These are phyloP conservation scores for Pachypeltis micranthus DNA, from an alignment of 1,140 invertebrate genomes.

Conservation along the genomic window DNA sequence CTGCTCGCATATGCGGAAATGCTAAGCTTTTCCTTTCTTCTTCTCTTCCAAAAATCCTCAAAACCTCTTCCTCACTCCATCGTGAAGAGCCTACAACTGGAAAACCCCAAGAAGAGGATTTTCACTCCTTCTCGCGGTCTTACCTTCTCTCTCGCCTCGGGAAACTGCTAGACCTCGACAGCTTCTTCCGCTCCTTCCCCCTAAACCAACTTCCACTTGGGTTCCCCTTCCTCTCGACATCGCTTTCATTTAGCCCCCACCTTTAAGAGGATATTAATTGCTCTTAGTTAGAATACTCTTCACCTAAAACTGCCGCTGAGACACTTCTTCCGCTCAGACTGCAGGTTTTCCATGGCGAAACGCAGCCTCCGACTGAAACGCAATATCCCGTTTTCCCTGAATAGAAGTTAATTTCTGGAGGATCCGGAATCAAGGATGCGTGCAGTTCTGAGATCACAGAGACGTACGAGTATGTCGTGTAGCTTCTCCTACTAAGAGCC, in stretches of 20 bases:
- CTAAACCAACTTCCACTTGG: neutral
- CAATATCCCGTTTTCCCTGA: no score
- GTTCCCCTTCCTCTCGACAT: neutral
- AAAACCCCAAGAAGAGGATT: neutral
- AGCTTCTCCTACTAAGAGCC: no score
- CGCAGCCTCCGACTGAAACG: no score
- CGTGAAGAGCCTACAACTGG: neutral
- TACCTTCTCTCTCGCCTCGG: neutral
- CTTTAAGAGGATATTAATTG: slow-evolving; percentile 1
- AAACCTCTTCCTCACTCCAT: neutral
- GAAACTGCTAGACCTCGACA: neutral
- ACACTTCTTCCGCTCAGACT: no score
- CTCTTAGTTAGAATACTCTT: neutral
- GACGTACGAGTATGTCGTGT: no score
- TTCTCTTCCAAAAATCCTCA: no score
- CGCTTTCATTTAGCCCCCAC: no score
- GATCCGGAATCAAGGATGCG: no score
- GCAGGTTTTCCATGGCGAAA: no score
- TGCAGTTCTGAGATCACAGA: no score
- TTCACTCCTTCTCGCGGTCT: neutral
- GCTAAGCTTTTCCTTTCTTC: neutral
- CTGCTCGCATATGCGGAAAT: slow-evolving; percentile 9
- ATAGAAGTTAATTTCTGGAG: no score
- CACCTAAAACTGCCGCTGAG: no score
- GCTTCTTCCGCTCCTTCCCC: neutral